These are phyloP conservation scores for Stegodyphus dumicola DNA, from an alignment of 1,140 invertebrate species.

Conservation along the genomic window DNA sequence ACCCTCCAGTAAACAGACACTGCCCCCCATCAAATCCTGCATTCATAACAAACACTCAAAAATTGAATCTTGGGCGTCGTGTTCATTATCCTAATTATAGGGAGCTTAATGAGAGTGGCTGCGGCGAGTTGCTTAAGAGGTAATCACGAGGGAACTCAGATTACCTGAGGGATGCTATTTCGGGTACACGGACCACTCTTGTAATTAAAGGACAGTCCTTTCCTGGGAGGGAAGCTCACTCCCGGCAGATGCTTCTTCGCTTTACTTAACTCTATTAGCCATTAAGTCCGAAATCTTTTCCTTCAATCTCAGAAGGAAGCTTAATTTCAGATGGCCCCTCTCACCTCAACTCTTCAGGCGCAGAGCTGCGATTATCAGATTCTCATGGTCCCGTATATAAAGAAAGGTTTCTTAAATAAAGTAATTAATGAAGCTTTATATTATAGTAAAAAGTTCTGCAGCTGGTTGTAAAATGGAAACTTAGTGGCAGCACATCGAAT, in stretches of 20 bases:
- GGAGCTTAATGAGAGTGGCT: conserved; percentile 9
- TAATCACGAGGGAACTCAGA: conserved; percentile 23
- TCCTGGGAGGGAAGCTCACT: not conserved
- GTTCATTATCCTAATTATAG: conserved; percentile 35
- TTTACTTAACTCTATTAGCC: not conserved
- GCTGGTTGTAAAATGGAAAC: too few relatives aligned
- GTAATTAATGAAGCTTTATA: too few relatives aligned
- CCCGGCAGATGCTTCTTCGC: not conserved
- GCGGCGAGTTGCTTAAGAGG: conserved; percentile 20
- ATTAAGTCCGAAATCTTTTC: not conserved
- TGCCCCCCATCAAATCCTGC: conserved; percentile 4
- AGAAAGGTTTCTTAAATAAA: too few relatives aligned
- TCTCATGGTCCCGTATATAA: too few relatives aligned
- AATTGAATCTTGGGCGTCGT: not conserved
- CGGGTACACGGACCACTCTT: conserved; percentile 2
- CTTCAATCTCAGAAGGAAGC: too few relatives aligned
- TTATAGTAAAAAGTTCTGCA: too few relatives aligned
- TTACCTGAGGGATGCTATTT: conserved; percentile 34
- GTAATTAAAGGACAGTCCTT: conserved; percentile 39
- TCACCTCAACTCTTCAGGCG: too few relatives aligned
- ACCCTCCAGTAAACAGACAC: not conserved
- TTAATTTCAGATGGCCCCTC: too few relatives aligned
- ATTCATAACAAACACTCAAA: conserved; percentile 23
- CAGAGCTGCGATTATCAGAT: too few relatives aligned
- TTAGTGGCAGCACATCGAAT: too few relatives aligned